Base-by-base conservation (phyloP, 2,797 vertebrate species). In the Gallinago stenura region DNA sequence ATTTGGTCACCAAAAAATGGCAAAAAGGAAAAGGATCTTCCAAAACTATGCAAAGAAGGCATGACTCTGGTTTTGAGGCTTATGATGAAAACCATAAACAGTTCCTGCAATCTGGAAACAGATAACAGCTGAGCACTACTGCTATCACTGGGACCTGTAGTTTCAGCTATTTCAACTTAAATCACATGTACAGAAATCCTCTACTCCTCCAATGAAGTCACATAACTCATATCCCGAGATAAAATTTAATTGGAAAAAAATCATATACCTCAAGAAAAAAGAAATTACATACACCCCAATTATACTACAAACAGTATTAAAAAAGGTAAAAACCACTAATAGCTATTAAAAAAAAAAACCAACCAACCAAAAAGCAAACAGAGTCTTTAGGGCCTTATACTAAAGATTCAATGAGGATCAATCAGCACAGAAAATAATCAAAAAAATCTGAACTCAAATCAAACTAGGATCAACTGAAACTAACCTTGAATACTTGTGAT, bases 401-500 rank as follows among this genome's bases (percentile, higher is more conserved):
- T 75, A 43, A 41, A 80, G 19, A 43, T 31, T 45, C 16, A 48
- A 41, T 56, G 57, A 35, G 13, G 19, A 72, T 41, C 43, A 70
- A 37, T 9, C 15, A 70, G 50, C 28, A 95, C 10, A 77, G 51
- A 79, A 61, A 41, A 31, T 2, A 79, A 26, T 8, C 46, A 71
- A 43, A 58, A 68, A 83, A 79, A 72, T 30, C 5, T 65, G 45
- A 92, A 84, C 30, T 62, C 18, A 56, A 62, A 81, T 35, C 21
- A 41, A 78, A 78, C 48, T 57, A 46, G 12, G 26, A 91, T 25
- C 62, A 86, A 50, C 25, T 78, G 83, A 91, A 96, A 95, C 98
- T 96, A 95, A 99, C 99, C 99, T 99, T 99, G 94, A 99, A 99
- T 45, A 99, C 99, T 97, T 99, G 99, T 35, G 99, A 99, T 81